Conservation (phyloP, 92 coral and sea anemone genomes). For the Montipora capitata region DNA sequence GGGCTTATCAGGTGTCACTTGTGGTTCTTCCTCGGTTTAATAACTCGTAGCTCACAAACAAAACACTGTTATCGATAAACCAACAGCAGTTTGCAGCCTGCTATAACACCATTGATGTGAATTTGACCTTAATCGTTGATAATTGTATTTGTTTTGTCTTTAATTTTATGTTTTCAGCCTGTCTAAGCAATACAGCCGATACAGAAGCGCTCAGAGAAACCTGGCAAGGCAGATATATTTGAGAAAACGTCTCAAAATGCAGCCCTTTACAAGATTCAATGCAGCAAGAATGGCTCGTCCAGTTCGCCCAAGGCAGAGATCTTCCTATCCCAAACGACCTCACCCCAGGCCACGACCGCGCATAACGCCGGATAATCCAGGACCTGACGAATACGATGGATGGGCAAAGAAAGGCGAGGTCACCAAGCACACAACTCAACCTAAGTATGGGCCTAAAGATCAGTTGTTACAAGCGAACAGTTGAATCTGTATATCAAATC, state of each 20-base stretch:
- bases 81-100: too few species aligned
- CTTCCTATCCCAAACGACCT: slow-evolving; percentile 6
- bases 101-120: too few species aligned
- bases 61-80: too few species aligned
- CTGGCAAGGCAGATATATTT: slow-evolving; percentile 14
- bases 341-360: neutral
- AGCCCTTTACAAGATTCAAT: slow-evolving; percentile 6
- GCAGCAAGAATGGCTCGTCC: slow-evolving; percentile 27
- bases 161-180: slow-evolving; percentile 13
- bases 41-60: too few species aligned
- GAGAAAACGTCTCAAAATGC: slow-evolving; percentile 30
- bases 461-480: neutral
- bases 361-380: slow-evolving; percentile 12
- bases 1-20: too few species aligned
- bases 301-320: slow-evolving; percentile 40
- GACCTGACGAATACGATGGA: slow-evolving; percentile 41
- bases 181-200: slow-evolving; percentile 44
- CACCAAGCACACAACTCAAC: neutral
- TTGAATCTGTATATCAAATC: neutral
- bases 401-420: slow-evolving; percentile 25
- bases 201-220: slow-evolving; percentile 43
- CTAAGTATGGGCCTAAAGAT: neutral
- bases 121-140: too few species aligned
- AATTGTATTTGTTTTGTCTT: neutral
- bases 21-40: too few species aligned